Percentiles rank a stretch among this genome's conserved stretches.
Conservation (phyloP, 2,888 invertebrate species). For the Diarsia mendica region DNA sequence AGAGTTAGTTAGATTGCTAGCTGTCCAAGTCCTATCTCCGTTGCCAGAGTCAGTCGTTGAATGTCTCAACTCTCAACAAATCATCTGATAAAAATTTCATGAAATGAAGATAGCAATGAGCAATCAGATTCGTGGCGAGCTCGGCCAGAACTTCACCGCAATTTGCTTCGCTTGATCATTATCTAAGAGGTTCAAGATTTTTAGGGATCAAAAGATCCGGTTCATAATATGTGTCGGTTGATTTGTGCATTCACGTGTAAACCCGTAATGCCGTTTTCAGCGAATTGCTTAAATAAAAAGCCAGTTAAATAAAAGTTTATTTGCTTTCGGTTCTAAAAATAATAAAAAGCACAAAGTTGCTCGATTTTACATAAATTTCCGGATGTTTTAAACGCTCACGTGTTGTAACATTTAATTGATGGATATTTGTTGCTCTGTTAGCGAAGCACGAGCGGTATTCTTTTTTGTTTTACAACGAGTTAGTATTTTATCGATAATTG, state of each 20-base stretch:
- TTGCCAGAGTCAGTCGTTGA: neutral
- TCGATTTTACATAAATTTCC: constrained; percentile 8
- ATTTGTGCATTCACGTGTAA: constrained; percentile 11
- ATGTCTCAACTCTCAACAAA: constrained; percentile 11
- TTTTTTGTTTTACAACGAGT: neutral
- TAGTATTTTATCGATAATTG: neutral
- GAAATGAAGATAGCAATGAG: constrained; percentile 15
- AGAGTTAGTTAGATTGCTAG: constrained; percentile 10
- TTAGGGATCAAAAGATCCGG: neutral
- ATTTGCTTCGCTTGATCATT: constrained; percentile 18
- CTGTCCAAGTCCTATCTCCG: neutral
- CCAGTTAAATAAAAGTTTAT: neutral
- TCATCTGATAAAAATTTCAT: constrained; percentile 49
- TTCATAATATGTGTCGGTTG: neutral
- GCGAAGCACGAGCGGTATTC: too few species aligned
- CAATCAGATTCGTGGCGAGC: constrained; percentile 37
- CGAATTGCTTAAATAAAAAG: constrained; percentile 15
- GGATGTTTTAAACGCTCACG: neutral
- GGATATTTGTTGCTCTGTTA: too few species aligned
- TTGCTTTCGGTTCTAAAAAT: neutral
- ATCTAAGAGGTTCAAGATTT: constrained; percentile 12
- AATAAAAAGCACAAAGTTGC: constrained; percentile 20
- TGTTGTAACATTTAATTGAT: too few species aligned
- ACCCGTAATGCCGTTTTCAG: neutral
- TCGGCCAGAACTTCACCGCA: constrained; percentile 25